A percentile compares a stretch with the other conserved stretches of the same genome.
These are phyloP conservation scores for Panurus biarmicus DNA, from an alignment of 2,113 vertebrate genomes.

Conservation along the genomic window DNA sequence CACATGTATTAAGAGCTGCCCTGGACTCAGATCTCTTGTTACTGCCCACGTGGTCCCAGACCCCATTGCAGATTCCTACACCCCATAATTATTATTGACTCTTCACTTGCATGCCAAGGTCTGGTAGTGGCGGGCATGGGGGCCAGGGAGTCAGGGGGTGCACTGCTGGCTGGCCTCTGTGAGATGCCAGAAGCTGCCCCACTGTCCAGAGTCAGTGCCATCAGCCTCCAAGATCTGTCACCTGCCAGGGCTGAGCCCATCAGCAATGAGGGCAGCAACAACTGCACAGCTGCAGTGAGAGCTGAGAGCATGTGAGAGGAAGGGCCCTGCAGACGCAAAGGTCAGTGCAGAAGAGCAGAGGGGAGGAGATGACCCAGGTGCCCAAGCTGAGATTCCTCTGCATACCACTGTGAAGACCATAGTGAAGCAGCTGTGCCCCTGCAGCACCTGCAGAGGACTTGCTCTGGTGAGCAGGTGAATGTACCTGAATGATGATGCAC, in stretches of 20 bases:
- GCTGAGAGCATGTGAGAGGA: not conserved
- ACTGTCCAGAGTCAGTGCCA: no score
- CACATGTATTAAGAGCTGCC: no score
- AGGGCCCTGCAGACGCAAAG: not conserved
- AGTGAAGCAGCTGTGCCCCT: not conserved
- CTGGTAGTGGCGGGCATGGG: fast-evolving
- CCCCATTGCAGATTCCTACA: no score
- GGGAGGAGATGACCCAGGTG: not conserved
- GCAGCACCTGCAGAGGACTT: not conserved
- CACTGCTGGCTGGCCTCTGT: not conserved
- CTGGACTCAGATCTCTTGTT: no score
- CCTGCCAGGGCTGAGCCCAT: not conserved
- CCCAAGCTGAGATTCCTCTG: not conserved
- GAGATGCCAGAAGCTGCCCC: not conserved
- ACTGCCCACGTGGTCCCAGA: no score
- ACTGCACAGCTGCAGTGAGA: not conserved
- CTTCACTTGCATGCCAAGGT: not conserved
- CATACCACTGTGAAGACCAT: not conserved
- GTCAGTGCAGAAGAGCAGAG: not conserved
- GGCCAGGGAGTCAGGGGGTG: not conserved
- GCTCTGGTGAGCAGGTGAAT: not conserved
- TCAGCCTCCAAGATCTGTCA: not conserved
- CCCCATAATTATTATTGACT: not conserved
- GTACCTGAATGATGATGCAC: not conserved
- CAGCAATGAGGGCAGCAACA: not conserved